Conservation (phyloP, 1,140 invertebrate genomes). For the Zophobas morio region DNA sequence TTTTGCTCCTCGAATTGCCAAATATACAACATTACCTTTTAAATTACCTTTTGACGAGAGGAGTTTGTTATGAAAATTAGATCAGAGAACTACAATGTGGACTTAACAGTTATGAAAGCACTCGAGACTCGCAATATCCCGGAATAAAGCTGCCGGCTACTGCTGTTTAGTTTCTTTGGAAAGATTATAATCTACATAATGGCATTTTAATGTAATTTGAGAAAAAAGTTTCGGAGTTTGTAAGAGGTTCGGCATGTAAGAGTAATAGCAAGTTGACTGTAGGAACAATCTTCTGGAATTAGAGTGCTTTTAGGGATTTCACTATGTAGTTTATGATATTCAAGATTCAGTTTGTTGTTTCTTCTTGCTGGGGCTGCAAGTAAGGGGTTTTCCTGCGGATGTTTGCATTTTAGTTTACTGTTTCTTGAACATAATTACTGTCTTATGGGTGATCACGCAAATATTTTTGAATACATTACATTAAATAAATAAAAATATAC, state of each 20-base stretch:
- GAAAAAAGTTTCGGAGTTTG: slow-evolving; percentile 27
- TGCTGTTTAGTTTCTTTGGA: slow-evolving; percentile 42
- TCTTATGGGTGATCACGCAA: too few relatives aligned
- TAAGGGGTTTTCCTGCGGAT: too few relatives aligned
- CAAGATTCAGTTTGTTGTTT: too few relatives aligned
- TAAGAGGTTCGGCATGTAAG: slow-evolving; percentile 24
- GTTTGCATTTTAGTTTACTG: too few relatives aligned
- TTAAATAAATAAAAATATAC: too few relatives aligned
- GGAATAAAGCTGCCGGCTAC: background rate
- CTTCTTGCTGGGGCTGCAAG: too few relatives aligned
- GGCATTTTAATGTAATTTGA: slow-evolving; percentile 48
- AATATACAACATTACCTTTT: background rate
- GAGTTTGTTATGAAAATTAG: background rate
- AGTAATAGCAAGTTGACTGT: slow-evolving; percentile 11
- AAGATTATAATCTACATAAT: slow-evolving; percentile 49
- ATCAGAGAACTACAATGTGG: slow-evolving; percentile 3
- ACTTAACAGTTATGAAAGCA: slow-evolving; percentile 5
- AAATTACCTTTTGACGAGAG: background rate
- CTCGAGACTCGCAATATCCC: background rate
- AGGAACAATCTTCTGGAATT: background rate
- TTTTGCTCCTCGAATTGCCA: background rate
- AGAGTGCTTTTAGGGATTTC: background rate
- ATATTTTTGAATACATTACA: too few relatives aligned
- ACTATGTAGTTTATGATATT: too few relatives aligned
- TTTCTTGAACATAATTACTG: too few relatives aligned